Percentiles rank a stretch among this genome's conserved stretches.
phyloP scores from a whole-genome alignment of 2,113 vertebrate species.

The Ovis canadensis region DNA sequence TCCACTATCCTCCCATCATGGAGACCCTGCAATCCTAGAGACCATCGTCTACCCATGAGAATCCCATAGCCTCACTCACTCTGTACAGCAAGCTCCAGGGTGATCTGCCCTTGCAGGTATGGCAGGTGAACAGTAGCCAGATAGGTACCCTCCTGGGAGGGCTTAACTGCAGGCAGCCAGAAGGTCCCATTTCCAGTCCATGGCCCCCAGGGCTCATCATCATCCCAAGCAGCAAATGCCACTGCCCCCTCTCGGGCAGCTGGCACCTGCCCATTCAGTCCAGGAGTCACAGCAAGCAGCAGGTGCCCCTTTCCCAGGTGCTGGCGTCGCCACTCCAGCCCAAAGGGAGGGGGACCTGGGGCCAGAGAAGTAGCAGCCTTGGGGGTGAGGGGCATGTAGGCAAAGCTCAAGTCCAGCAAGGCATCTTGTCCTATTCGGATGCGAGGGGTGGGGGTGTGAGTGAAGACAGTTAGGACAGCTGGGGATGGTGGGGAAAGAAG shows the following conservation, averaged over 20 bases:
- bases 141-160: slow-evolving; percentile 85
- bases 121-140: slow-evolving; percentile 87
- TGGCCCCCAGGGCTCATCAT: slow-evolving; percentile 64
- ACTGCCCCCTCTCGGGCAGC: slow-evolving; percentile 74
- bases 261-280: slow-evolving; percentile 74
- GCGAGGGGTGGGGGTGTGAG: slow-evolving; percentile 68
- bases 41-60: slow-evolving; percentile 52
- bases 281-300: slow-evolving; percentile 80
- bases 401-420: slow-evolving; percentile 83
- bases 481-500: not conserved
- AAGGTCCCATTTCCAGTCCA: slow-evolving; percentile 84
- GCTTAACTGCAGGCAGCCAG: slow-evolving; percentile 77
- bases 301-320: slow-evolving; percentile 84
- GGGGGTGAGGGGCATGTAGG: slow-evolving; percentile 67
- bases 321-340: slow-evolving; percentile 91
- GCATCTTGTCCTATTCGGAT: slow-evolving; percentile 79
- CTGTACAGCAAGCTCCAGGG: slow-evolving; percentile 82
- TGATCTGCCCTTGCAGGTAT: slow-evolving; percentile 86
- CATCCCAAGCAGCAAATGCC: slow-evolving; percentile 78
- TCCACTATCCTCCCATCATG: not conserved
- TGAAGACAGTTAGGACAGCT: slow-evolving; percentile 86
- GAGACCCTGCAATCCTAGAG: slow-evolving; percentile 73
- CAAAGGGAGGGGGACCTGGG: slow-evolving; percentile 78
- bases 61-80: slow-evolving; percentile 74
- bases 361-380: slow-evolving; percentile 48